phyloP scores from a whole-genome alignment of 2,888 invertebrate genomes.

The Asteroscopus sphinx region DNA sequence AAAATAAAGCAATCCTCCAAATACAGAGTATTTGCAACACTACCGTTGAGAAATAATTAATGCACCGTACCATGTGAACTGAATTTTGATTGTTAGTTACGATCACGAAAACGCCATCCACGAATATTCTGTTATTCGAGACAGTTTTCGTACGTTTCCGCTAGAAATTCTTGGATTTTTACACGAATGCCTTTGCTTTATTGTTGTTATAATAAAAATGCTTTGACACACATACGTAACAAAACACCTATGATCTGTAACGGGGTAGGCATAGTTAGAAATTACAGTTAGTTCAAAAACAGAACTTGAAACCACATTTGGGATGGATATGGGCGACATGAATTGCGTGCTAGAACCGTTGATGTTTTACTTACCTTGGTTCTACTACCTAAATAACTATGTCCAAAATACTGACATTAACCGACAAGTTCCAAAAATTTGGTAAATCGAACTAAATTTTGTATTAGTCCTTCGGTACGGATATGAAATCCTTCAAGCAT shows the following conservation, averaged over 20 bases:
- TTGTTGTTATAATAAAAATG: conserved; percentile 27
- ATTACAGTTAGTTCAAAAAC: conserved; percentile 1
- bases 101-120: conserved; percentile 47
- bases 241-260: conserved; percentile 11
- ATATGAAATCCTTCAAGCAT: neutral
- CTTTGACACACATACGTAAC: conserved; percentile 26
- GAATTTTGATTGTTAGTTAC: conserved; percentile 50
- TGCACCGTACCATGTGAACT: conserved; percentile 49
- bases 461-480: neutral
- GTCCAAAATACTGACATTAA: no score
- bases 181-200: conserved; percentile 13
- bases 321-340: neutral
- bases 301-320: conserved; percentile 5
- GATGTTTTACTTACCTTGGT: no score
- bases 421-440: no score
- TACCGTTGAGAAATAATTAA: conserved; percentile 56
- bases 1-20: neutral
- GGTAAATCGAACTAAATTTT: no score
- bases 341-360: no score
- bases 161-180: conserved; percentile 34
- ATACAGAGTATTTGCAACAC: conserved; percentile 46
- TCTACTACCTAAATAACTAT: no score
- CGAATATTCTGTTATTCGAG: conserved; percentile 48
- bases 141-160: conserved; percentile 36
- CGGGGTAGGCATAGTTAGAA: conserved; percentile 2